Evolutionary conservation across 1,140 invertebrate genomes (phyloP), one percentile per base, ranked within the genome.

Genomic region (Trichonephila clavipes): DNA sequence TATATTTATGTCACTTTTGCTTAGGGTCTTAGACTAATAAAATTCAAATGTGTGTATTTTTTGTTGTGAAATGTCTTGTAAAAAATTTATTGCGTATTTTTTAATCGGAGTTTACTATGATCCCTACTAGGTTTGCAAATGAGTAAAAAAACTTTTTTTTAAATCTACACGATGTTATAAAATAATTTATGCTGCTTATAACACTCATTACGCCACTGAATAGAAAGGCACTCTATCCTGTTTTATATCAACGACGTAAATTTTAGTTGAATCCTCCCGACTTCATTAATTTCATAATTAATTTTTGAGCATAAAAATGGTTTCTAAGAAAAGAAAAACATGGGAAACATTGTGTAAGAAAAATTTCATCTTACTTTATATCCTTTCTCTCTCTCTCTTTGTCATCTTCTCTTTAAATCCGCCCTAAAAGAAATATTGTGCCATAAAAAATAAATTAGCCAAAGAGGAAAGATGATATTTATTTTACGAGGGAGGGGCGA

Each of bases 221-320:
- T 51, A 10, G 51, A 51, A 64, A 64, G 62, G 16, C 18, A 40
- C 7, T 40, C 4, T 18, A 19, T 40, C 28, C 72, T 18, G 1
- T 77, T 77, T 77, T 77, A 40, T 40, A 4, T 34, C 16, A 18
- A 24, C 21, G 34, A 16, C 16, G 12, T 7, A 28, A 19, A 16
- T 18, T 34, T 77, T 77, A 0, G 28, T 77, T 18, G 4, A 19
- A 18, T 14, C 12, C 18, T 83, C 19, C 51, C 10, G 40, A 59
- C 19, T 83, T 83, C 51, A 58, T 83, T 83, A n/a, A 83, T n/a
- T 83, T 59, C 44, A 83, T 83, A 59, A 83, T 83, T 83, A 83
- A 51, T 83, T 83, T 83, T 21, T 83, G 51, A 83, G 44, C 44
- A 83, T 83, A 58, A 58, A 19, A 51, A 82, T 8, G 82, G 7